Percentiles rank a stretch among this genome's conserved stretches.
These are phyloP conservation scores for Atta cephalotes DNA, from an alignment of 1,140 invertebrate genomes.

Conservation along the genomic window DNA sequence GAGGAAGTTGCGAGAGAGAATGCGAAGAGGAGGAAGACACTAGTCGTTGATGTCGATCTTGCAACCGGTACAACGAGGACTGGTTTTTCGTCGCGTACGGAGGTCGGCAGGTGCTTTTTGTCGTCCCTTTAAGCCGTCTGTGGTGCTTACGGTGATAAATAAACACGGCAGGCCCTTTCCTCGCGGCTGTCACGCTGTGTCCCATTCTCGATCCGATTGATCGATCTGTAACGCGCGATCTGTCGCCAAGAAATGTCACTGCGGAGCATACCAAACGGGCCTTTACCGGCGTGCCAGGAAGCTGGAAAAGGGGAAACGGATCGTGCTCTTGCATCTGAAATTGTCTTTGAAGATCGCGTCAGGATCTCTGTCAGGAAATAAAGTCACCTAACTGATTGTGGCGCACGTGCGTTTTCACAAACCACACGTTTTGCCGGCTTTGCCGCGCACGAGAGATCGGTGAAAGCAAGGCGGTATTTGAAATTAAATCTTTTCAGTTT, in stretches of 20 bases:
- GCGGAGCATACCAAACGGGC: background rate
- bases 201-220: slow-evolving; percentile 55
- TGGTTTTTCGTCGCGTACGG: slow-evolving; percentile 73
- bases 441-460: background rate
- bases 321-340: background rate
- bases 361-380: background rate
- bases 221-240: slow-evolving; percentile 47
- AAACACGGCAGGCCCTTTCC: slow-evolving; percentile 52
- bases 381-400: background rate
- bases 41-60: slow-evolving; percentile 57
- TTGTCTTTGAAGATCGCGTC: background rate
- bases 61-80: slow-evolving; percentile 75
- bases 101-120: slow-evolving; percentile 68
- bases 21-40: slow-evolving; percentile 60
- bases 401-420: slow-evolving; percentile 10
- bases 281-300: slow-evolving; percentile 1
- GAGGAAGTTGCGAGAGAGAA: slow-evolving; percentile 46
- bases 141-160: slow-evolving; percentile 65
- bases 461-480: background rate
- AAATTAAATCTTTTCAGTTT: background rate
- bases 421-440: background rate
- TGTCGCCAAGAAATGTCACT: slow-evolving; percentile 43
- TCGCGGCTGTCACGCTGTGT: slow-evolving; percentile 1
- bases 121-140: slow-evolving; percentile 60
- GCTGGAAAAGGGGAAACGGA: background rate